Evolutionary conservation across 2,113 vertebrate genomes (phyloP).

Genomic region (Chaetorhynchus papuensis): DNA sequence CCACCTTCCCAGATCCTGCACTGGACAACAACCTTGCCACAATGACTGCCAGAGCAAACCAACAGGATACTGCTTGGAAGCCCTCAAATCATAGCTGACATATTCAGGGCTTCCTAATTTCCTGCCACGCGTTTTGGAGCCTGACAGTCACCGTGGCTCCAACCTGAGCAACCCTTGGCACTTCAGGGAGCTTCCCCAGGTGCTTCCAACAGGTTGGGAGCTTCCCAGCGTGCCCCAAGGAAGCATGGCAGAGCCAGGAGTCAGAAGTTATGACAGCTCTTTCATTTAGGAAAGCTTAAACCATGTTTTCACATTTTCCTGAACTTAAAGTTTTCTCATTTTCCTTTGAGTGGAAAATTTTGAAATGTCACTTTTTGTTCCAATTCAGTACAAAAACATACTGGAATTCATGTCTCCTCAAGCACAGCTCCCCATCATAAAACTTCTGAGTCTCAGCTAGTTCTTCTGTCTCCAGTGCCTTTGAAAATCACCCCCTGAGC

Average conservation of each 20-base stretch:
- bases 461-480: conserved; percentile 1
- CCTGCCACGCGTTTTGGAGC: background rate
- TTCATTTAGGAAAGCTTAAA: background rate
- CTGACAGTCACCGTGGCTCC: background rate
- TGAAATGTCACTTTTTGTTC: conserved; percentile 9
- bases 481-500: conserved; percentile 1
- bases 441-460: background rate
- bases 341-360: background rate
- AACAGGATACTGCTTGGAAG: background rate
- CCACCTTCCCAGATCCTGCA: background rate
- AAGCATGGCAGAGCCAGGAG: background rate
- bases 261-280: background rate
- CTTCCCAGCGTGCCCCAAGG: background rate
- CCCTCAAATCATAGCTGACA: background rate
- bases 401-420: background rate
- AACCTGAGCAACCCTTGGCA: background rate
- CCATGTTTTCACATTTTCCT: background rate
- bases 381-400: background rate
- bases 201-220: background rate
- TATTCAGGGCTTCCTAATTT: background rate
- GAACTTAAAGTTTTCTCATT: background rate
- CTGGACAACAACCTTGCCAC: background rate
- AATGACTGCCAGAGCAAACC: background rate
- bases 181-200: background rate
- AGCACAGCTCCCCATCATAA: background rate